Evolutionary conservation across 2,797 vertebrate genomes (phyloP), one percentile per base, ranked within the genome.

Genomic region (Simalia tracyae): DNA sequence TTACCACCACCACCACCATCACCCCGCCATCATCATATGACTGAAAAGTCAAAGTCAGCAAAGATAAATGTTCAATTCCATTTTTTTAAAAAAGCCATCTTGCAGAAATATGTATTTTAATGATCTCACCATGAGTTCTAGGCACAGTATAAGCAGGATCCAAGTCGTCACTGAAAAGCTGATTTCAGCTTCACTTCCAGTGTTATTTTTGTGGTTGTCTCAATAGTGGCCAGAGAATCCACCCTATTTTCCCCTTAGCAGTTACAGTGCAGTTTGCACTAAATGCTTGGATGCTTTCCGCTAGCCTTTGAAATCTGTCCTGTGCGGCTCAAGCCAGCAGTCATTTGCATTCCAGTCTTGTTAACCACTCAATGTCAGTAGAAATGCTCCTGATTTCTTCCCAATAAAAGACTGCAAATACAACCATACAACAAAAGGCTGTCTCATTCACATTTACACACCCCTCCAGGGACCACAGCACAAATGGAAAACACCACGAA

Each of bases 391-490:
- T 14, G 2, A 57, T 93, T 93, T 72, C 3, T 1, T 46, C 63
- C 61, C 57, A 89, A 57, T 91, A 94, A 81, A 94, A 93, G 89
- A 84, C 76, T 84, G 68, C 68, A 95, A 96, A 96, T 92, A 85
- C 85, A 88, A 76, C 68, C 31, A 6, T 1, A 5, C 8, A 76
- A 59, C 12, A 86, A 93, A 87, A 59, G 86, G 22, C 88, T 86
- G 89, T 2, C 66, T 93, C 84, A 89, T 94, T 94, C 91, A 59
- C 87, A 91, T 36, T 68, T 87, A 90, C 14, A 31, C 26, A 36
- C 7, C 22, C 86, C 91, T 63, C 81, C 3, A 2, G 7, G 90
- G 87, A 92, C 81, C 50, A 19, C 7, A 92, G 89, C 85, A 84
- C 54, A 85, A 93, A 94, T 86, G 87, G 50, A 94, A 93, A 88